Percentiles rank a stretch among this genome's conserved stretches.
Evolutionary conservation across 2,113 vertebrate genomes (phyloP).

Genomic region (cattle (Bos taurus)): ARS-UCD2.0 NC_037339.1:86853501-86854000

Average conservation of each 20-base stretch:
- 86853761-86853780: too few relatives aligned
- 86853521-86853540: too few relatives aligned
- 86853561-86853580: too few relatives aligned
- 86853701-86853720: not conserved
- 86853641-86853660: not conserved
- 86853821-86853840: not conserved
- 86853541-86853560: too few relatives aligned
- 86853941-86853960: not conserved
- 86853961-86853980: not conserved
- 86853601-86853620: not conserved
- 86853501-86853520: rapidly evolving
- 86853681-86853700: not conserved
- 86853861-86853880: not conserved
- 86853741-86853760: not conserved
- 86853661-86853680: not conserved
- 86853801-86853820: not conserved
- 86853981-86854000: not conserved
- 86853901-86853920: not conserved
- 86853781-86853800: rapidly evolving
- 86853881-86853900: not conserved
- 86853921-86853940: not conserved
- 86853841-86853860: not conserved
- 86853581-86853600: too few relatives aligned
- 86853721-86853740: too few relatives aligned
- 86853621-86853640: too few relatives aligned